Percentiles rank a stretch among this genome's conserved stretches.
phyloP scores from a whole-genome alignment of 2,113 vertebrate genomes.

The Pogona vitticeps region DNA sequence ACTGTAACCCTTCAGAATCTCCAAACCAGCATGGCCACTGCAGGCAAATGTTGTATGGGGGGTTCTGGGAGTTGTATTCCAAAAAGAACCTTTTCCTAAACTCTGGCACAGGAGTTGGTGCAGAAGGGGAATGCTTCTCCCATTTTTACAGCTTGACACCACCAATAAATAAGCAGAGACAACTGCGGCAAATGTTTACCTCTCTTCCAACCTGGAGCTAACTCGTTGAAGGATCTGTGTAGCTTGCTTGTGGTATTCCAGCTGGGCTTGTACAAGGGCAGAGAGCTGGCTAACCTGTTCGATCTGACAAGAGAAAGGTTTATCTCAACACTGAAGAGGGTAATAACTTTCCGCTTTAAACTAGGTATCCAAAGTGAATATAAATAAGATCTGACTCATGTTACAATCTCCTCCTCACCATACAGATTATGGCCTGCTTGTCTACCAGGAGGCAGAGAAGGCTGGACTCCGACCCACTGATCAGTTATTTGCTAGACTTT shows the following conservation, averaged over 20 bases:
- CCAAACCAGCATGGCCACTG: not conserved
- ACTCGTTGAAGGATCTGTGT: slow-evolving; percentile 93
- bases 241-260: slow-evolving; percentile 95
- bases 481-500: not conserved
- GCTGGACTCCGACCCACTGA: too few species aligned
- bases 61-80: not conserved
- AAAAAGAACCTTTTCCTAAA: too few species aligned
- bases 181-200: slow-evolving; percentile 70
- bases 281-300: slow-evolving; percentile 98
- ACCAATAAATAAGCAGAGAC: not conserved
- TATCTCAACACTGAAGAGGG: not conserved
- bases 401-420: not conserved
- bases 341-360: not conserved
- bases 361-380: not conserved
- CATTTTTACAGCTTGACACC: not conserved
- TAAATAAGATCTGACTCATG: not conserved
- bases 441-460: not conserved
- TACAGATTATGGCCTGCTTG: too few species aligned
- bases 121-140: too few species aligned
- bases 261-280: slow-evolving; percentile 93
- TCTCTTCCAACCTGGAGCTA: slow-evolving; percentile 89
- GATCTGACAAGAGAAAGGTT: slow-evolving; percentile 76
- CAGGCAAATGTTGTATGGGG: not conserved
- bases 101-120: too few species aligned
- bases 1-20: too few species aligned